Percentiles rank a stretch among this genome's conserved stretches.
Evolutionary conservation across 1,140 invertebrate species (phyloP).

Genomic region (Drosophila arizonae): DNA sequence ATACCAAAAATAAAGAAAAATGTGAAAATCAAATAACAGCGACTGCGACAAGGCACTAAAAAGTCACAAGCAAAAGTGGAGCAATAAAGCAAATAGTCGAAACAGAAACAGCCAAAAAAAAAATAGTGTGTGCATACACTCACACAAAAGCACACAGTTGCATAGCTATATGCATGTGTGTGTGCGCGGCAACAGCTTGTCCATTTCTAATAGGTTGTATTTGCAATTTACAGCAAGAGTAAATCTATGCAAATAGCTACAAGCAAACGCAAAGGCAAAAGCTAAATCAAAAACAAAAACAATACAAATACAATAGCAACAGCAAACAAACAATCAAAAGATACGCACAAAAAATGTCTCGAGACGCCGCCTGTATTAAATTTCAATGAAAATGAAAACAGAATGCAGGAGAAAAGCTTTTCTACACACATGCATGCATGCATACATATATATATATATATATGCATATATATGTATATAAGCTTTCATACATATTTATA

Average conservation of each 20-base stretch:
- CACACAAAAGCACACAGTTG: conserved; percentile 17
- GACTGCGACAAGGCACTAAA: conserved; percentile 70
- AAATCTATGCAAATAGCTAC: conserved; percentile 54
- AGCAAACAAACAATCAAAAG: conserved; percentile 32
- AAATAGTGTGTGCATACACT: conserved; percentile 34
- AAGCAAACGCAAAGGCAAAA: conserved; percentile 14
- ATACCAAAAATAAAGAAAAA: conserved; percentile 81
- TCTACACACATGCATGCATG: background rate
- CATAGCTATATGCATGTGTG: conserved; percentile 6
- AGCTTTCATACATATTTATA: background rate
- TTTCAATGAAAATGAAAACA: conserved; percentile 63
- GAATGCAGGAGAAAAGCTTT: conserved; percentile 41
- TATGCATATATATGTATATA: conserved; percentile 18
- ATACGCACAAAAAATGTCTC: conserved; percentile 40
- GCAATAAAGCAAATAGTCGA: conserved; percentile 74
- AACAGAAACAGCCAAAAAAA: conserved; percentile 48
- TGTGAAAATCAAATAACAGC: conserved; percentile 79
- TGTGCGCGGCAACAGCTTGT: conserved; percentile 23
- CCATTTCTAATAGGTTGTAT: conserved; percentile 26
- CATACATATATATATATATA: conserved; percentile 21
- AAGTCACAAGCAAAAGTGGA: conserved; percentile 78
- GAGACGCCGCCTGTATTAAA: conserved; percentile 53
- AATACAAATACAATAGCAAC: conserved; percentile 1
- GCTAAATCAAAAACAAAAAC: conserved; percentile 26
- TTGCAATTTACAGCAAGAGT: conserved; percentile 37